phyloP scores from a whole-genome alignment of 2,113 vertebrate species.

The Hypomesus transpacificus region DNA sequence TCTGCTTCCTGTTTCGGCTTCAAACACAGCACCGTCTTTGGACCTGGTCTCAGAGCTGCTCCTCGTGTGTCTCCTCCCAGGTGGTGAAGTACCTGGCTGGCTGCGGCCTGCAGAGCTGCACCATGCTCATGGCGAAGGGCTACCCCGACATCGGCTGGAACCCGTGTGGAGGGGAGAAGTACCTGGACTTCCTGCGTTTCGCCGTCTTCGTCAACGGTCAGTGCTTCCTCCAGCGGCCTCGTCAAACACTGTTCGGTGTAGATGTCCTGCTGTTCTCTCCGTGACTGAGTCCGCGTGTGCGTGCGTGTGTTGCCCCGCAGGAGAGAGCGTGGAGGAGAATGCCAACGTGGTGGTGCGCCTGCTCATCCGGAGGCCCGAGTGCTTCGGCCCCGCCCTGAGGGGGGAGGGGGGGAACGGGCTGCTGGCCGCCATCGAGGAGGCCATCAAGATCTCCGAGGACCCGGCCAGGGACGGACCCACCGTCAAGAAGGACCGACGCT shows the following conservation, averaged over 20 bases:
- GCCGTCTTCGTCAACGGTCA: slow-evolving; percentile 91
- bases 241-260: no score
- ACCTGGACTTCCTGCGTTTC: slow-evolving; percentile 90
- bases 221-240: slow-evolving; percentile 22
- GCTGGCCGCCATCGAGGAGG: slow-evolving; percentile 86
- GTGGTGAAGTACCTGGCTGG: slow-evolving; percentile 90
- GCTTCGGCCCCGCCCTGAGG: slow-evolving; percentile 86
- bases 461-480: slow-evolving; percentile 87
- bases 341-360: slow-evolving; percentile 90
- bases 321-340: slow-evolving; percentile 91
- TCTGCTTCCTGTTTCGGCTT: neutral
- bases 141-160: slow-evolving; percentile 95
- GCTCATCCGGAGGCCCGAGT: slow-evolving; percentile 87
- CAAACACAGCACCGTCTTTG: neutral
- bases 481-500: slow-evolving; percentile 85
- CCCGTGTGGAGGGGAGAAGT: slow-evolving; percentile 88
- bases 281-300: neutral
- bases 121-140: slow-evolving; percentile 87
- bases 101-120: slow-evolving; percentile 88
- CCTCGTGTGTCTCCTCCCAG: slow-evolving; percentile 49
- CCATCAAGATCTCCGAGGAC: slow-evolving; percentile 91
- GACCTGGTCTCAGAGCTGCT: slow-evolving; percentile 6
- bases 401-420: slow-evolving; percentile 89
- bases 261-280: neutral
- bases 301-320: slow-evolving; percentile 41